Evolutionary conservation across 92 coral and sea anemone genomes (phyloP), one percentile per base, ranked within the genome.

Genomic region (Phenganax marumi): DNA sequence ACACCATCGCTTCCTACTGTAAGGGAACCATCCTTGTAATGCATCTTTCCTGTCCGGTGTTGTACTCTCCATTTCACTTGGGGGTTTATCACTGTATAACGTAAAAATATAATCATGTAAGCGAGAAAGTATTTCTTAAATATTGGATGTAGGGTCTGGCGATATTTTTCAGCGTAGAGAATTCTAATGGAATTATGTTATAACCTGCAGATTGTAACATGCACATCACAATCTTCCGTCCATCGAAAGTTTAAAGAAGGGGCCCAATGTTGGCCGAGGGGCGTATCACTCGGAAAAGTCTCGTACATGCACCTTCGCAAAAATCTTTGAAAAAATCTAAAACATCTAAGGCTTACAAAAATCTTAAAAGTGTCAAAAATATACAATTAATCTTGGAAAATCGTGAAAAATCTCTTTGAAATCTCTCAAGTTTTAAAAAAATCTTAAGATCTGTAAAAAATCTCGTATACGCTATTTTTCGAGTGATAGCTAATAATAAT

Each of bases 1-100:
- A 86, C 92, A 23, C 97, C 97, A 3, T 97, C 58, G 7, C 78
- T 87, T 12, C 92, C 94, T 24, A 89, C 78, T 73, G 91, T 85
- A 12, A 93, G 92, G 69, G 86, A 85, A 73, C 97, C 90, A 80
- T 90, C 81, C 49, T 87, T 81, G 79, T 92, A 93, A 60, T 83
- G 86, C 86, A 93, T 93, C 50, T 71, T 81, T 43, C 97, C 97
- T 22, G 85, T 81, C 13, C 68, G 60, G 88, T 90, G 97, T 23
- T 92, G 71, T 57, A 75, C 78, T 68, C 64, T 93, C 97, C 97
- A 93, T 26, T 24, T 39, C 12, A 39, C 75, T 0, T 69, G 75
- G 10, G 79, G 70, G 65, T 23, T 6, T 23, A 58, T 58, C 65
- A 58, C 65, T 58, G 22, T 14, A 58, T 18, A 58, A 2, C 7